A percentile compares a stretch with the other conserved stretches of the same genome.
Evolutionary conservation across 2,113 vertebrate species (phyloP).

Genomic region (Hemibagrus wyckioides): DNA sequence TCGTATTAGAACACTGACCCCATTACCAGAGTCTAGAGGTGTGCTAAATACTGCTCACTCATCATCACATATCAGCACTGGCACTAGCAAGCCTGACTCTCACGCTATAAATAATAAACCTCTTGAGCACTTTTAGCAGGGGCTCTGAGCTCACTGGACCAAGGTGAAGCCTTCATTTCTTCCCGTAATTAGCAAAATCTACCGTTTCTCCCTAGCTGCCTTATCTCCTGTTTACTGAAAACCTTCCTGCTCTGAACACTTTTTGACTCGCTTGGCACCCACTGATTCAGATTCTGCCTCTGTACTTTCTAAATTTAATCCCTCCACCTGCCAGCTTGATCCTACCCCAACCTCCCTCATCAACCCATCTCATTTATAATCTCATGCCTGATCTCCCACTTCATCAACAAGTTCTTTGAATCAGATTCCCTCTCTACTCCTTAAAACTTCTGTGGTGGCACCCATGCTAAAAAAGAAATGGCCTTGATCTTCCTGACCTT

Average conservation of each 20-base stretch:
- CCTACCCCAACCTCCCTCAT: not conserved
- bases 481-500: not conserved
- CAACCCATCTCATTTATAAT: not conserved
- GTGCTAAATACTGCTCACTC: not conserved
- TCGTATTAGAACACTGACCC: not conserved
- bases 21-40: not conserved
- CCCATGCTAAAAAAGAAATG: not conserved
- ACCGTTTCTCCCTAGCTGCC: not conserved
- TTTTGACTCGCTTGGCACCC: not conserved
- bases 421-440: not conserved
- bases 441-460: not conserved
- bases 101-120: constrained; percentile 2
- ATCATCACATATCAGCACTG: not conserved
- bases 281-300: not conserved
- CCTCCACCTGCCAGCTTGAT: constrained; percentile 12
- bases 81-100: not conserved
- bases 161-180: not conserved
- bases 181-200: not conserved
- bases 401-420: not conserved
- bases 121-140: not conserved
- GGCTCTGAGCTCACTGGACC: not conserved
- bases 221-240: not conserved
- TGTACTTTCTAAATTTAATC: constrained; percentile 26
- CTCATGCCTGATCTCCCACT: not conserved
- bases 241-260: not conserved